Evolutionary conservation across 2,113 vertebrate genomes (phyloP).

Genomic region (Paradoxurus hermaphroditus): DNA sequence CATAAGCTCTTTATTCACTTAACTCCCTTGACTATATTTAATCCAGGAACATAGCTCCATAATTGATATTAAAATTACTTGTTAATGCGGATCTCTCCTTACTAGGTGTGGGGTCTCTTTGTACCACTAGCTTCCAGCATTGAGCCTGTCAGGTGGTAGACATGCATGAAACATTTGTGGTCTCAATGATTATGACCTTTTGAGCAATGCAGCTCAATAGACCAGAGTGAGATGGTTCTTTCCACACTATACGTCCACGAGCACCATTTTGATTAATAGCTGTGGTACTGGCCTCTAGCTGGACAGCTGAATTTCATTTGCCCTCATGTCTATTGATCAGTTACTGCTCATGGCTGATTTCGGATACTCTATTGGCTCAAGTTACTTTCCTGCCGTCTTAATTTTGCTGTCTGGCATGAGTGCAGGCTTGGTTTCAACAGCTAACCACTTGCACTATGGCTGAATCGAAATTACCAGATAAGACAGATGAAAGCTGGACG

Average conservation of each 20-base stretch:
- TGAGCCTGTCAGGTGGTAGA: not conserved
- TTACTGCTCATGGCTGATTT: not conserved
- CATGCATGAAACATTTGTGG: not conserved
- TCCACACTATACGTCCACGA: not conserved
- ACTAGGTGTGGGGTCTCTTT: not conserved
- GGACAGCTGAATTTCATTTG: not conserved
- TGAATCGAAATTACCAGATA: not conserved
- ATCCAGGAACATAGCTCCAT: not conserved
- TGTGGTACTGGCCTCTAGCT: not conserved
- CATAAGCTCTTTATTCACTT: not conserved
- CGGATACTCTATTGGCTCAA: not conserved
- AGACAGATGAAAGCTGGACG: not conserved
- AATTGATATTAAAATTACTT: not conserved
- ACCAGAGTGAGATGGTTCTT: not conserved
- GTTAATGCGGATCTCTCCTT: not conserved
- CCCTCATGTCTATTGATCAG: not conserved
- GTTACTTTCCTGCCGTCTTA: not conserved
- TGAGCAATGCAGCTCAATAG: not conserved
- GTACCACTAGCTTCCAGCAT: not conserved
- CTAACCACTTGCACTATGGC: not conserved
- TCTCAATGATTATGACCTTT: not conserved
- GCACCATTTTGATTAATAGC: not conserved
- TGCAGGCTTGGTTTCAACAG: not conserved
- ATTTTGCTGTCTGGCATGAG: not conserved
- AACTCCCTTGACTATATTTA: not conserved